phyloP scores from a whole-genome alignment of 2,113 vertebrate species.

The Seriola rivoliana region DNA sequence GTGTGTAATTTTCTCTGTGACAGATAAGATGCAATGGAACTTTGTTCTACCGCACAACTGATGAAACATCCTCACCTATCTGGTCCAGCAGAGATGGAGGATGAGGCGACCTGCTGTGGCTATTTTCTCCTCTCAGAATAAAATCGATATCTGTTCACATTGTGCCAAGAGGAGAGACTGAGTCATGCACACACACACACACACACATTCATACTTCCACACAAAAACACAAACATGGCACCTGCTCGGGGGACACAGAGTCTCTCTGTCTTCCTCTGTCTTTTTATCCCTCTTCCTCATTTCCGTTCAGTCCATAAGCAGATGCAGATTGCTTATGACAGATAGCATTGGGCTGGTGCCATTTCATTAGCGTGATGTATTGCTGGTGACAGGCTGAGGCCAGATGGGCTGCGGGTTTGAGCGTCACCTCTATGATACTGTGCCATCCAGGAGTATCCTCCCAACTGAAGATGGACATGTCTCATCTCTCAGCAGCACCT shows the following conservation, averaged over 20 bases:
- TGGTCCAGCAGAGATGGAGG: slow-evolving; percentile 29
- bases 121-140: slow-evolving; percentile 52
- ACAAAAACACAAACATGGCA: slow-evolving; percentile 29
- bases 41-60: slow-evolving; percentile 26
- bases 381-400: slow-evolving; percentile 55
- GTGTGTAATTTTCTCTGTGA: slow-evolving; percentile 17
- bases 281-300: slow-evolving; percentile 49
- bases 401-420: slow-evolving; percentile 42
- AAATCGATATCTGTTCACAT: slow-evolving; percentile 56
- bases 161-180: slow-evolving; percentile 17
- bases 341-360: slow-evolving; percentile 64
- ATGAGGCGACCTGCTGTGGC: slow-evolving; percentile 26
- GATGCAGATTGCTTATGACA: slow-evolving; percentile 68
- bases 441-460: slow-evolving; percentile 14
- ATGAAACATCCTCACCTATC: slow-evolving; percentile 39
- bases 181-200: not conserved
- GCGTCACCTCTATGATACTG: slow-evolving; percentile 40
- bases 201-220: not conserved
- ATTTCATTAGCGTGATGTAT: slow-evolving; percentile 76
- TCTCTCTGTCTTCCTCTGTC: slow-evolving; percentile 40
- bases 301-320: slow-evolving; percentile 47
- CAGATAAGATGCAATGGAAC: slow-evolving; percentile 32
- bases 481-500: slow-evolving; percentile 36
- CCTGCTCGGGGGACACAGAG: slow-evolving; percentile 28
- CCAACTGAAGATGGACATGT: not conserved